Evolutionary conservation across 2,113 vertebrate genomes (phyloP), one percentile per base, ranked within the genome.

Genomic region (Aramus guarauna): DNA sequence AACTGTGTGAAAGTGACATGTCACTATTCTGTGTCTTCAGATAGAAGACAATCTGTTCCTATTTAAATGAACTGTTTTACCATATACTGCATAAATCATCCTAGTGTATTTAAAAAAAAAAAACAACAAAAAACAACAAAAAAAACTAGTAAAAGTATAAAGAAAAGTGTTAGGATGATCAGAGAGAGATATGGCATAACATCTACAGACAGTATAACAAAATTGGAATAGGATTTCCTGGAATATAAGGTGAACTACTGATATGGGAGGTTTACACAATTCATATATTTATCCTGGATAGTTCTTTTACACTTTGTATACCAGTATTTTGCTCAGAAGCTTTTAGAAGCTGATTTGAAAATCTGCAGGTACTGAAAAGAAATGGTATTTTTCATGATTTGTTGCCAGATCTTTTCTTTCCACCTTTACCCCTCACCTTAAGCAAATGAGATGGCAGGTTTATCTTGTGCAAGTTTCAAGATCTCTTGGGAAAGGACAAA

Each of bases 1-100:
- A 58, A 1, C 17, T 34, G 0, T 77, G 23, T 75, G 43, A 86
- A 94, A 67, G 74, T 81, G 26, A 29, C 36, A 3, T 43, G 7
- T 68, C 72, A 10, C 14, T 55, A 2, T 66, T 84, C 1, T 7
- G 6, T 71, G 13, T 78, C 43, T 64, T 84, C 41, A 58, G 37
- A 4, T 5, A 23, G 30, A 79, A 93, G 16, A 73, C 9, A 22
- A 1, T 36, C 9, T 86, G 3, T 88, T 90, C 21, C 19, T 63
- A 8, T 37, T 69, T 37, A 75, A 88, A 85, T 53, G 11, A 9
- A 1, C 63, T 64, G 9, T 48, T 91, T 87, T 67, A 24, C 11
- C 6, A 1, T 58, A 34, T 18, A 39, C 7, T 48, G 7, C 1
- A 3, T 58, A 47, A 63, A 26, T 37, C 5, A 1, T 59, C 14